These are phyloP conservation scores for Euschistus heros DNA, from an alignment of 1,140 invertebrate genomes.

Conservation along the genomic window DNA sequence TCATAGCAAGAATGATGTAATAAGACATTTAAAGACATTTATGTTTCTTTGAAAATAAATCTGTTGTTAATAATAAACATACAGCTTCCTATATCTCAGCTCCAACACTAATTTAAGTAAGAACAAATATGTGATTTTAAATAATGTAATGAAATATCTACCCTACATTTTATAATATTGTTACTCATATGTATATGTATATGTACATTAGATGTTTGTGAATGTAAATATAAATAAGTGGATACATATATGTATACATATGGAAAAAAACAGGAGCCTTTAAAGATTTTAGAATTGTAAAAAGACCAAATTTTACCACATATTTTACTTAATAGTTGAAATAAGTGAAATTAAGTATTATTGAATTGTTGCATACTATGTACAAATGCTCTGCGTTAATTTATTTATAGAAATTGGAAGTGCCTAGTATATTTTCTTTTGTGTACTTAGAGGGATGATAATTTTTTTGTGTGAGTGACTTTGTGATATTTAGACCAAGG, in stretches of 20 bases:
- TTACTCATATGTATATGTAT: background rate
- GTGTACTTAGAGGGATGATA: conserved; percentile 3
- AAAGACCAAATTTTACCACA: conserved; percentile 13
- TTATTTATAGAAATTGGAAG: conserved; percentile 19
- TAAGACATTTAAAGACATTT: no score
- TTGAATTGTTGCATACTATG: conserved; percentile 8
- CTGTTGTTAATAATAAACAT: background rate
- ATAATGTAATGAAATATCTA: background rate
- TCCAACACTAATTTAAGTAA: conserved; percentile 4
- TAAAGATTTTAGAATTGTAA: conserved; percentile 3
- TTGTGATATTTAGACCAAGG: conserved; percentile 21
- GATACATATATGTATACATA: background rate
- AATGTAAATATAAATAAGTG: conserved; percentile 7
- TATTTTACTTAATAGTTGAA: conserved; percentile 5
- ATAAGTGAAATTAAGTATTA: conserved; percentile 8
- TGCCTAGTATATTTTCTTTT: conserved; percentile 19
- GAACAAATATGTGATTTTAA: background rate
- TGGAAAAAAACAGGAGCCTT: background rate
- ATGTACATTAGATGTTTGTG: background rate
- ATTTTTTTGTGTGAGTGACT: conserved; percentile 8
- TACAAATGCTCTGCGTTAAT: conserved; percentile 9
- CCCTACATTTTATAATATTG: background rate
- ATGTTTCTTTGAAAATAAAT: no score
- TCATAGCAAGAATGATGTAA: no score
- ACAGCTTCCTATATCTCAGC: background rate